Evolutionary conservation across 2,797 vertebrate genomes (phyloP), one percentile per base, ranked within the genome.

Genomic region (Danionella dracula): DNA sequence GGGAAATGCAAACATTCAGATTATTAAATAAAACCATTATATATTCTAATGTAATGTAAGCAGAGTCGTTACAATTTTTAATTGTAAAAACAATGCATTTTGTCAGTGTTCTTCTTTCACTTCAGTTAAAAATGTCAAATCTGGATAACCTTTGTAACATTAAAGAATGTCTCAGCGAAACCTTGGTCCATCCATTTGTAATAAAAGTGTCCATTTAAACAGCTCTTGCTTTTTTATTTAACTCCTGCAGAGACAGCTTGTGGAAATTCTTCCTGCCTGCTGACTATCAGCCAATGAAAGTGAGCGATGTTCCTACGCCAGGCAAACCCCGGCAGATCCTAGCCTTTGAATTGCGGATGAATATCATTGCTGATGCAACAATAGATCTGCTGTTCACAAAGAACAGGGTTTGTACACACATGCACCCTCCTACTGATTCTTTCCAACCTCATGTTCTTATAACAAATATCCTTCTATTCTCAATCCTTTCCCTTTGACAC

Each of bases 181-280:
- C n/a, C n/a, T n/a, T n/a, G n/a, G n/a, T n/a, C n/a, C n/a, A n/a
- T n/a, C n/a, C n/a, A n/a, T n/a, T n/a, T n/a, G n/a, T n/a, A n/a
- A n/a, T n/a, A n/a, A 27, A 27, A 27, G 3, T 27, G 23, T 27
- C n/a, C n/a, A n/a, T 9, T 66, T 4, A 38, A 11, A 2, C 1
- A 31, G 16, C 31, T 4, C n/a, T 42, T 10, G 9, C 7, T 7
- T 27, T 29, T n/a, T 48, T 3, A 41, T 48, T 53, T 50, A 27
- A 35, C 38, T 27, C 32, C 20, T 40, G 17, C 78, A 99, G 96
- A 88, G 97, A 99, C 74, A 94, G 91, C 79, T 83, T 99, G 63
- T 99, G 97, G 97, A 99, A 98, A 78, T 98, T 99, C 76, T 99
- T 99, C 81, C 90, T 97, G 59, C 96, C 97, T 4, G 94, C 95